Evolutionary conservation across 2,888 invertebrate species (phyloP).

Genomic region (Habroteleia sp.): DNA sequence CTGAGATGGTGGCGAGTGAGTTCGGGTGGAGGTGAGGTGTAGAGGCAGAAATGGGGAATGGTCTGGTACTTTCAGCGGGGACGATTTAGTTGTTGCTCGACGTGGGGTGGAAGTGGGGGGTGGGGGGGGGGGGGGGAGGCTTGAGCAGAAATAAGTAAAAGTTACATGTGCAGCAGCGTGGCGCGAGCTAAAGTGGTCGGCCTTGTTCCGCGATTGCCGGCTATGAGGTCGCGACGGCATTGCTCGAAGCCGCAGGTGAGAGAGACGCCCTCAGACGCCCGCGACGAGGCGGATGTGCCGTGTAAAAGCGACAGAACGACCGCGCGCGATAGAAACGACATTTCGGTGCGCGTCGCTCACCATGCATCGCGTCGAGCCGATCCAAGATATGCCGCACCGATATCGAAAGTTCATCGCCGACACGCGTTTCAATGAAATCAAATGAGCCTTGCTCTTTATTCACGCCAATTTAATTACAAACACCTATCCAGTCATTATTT

Average conservation of each 20-base stretch:
- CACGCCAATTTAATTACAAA: constrained; percentile 26
- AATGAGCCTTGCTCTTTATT: constrained; percentile 34
- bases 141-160: constrained; percentile 72
- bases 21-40: too few species aligned
- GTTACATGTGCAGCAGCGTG: constrained; percentile 67
- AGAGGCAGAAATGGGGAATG: too few species aligned
- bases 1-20: too few species aligned
- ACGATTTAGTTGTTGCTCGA: too few species aligned
- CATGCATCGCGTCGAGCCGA: constrained; percentile 25
- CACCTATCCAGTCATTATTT: constrained; percentile 9
- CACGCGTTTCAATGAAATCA: constrained; percentile 50
- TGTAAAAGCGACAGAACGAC: constrained; percentile 52
- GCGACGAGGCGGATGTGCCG: constrained; percentile 60
- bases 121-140: too few species aligned
- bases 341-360: constrained; percentile 56
- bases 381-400: constrained; percentile 35
- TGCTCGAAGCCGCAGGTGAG: constrained; percentile 49
- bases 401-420: constrained; percentile 59
- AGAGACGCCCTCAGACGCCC: constrained; percentile 52
- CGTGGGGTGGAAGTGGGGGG: too few species aligned
- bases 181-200: constrained; percentile 68
- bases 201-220: constrained; percentile 72
- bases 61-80: too few species aligned
- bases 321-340: constrained; percentile 37
- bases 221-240: constrained; percentile 63